Conservation (phyloP, 2,113 vertebrate genomes). For the Tursiops truncatus region DNA sequence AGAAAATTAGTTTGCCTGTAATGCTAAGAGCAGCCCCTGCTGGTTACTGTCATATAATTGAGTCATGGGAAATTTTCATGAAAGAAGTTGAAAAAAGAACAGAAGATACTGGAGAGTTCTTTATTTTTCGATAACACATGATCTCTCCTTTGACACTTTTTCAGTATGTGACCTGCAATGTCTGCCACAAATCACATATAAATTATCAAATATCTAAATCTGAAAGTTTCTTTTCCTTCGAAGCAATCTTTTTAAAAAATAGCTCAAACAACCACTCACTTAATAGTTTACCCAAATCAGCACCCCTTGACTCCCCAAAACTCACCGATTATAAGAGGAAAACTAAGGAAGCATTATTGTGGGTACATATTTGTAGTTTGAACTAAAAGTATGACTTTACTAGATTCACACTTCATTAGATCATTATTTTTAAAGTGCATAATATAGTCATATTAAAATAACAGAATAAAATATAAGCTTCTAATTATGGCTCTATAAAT, state of each 20-base stretch:
- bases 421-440: neutral
- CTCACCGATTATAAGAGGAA: neutral
- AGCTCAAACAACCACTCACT: neutral
- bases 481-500: neutral
- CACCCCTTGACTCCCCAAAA: neutral
- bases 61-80: neutral
- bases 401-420: neutral
- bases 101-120: neutral
- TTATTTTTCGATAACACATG: neutral
- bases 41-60: slow-evolving; percentile 46
- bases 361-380: neutral
- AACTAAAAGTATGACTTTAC: neutral
- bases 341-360: neutral
- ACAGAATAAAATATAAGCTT: neutral
- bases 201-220: neutral
- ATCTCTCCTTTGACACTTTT: neutral
- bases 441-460: neutral
- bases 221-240: neutral
- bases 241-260: neutral
- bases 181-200: neutral
- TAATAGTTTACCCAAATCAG: neutral
- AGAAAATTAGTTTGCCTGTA: slow-evolving; percentile 49
- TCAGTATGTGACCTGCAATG: neutral
- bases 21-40: slow-evolving; percentile 74
- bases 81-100: slow-evolving; percentile 12